phyloP scores from a whole-genome alignment of 1,140 invertebrate species.

The Cyrtorhinus lividipennis region DNA sequence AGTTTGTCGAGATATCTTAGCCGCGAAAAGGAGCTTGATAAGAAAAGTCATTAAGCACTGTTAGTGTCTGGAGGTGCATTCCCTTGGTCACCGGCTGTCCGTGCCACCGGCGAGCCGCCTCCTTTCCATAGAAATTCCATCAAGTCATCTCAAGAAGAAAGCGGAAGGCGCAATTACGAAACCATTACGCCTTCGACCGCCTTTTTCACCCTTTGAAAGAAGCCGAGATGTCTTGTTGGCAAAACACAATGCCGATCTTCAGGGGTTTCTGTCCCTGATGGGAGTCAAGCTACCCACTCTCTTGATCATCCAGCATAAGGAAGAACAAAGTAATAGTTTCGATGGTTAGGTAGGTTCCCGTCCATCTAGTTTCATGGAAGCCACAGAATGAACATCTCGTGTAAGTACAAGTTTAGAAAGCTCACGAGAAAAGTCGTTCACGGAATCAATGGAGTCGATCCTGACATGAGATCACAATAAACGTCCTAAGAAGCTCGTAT shows the following conservation, averaged over 20 bases:
- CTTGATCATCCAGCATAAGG: too few relatives aligned
- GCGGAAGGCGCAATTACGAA: background rate
- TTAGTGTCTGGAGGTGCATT: background rate
- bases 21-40: background rate
- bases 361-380: too few relatives aligned
- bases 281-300: too few relatives aligned
- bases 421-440: background rate
- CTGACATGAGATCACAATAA: background rate
- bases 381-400: too few relatives aligned
- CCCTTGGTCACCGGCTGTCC: background rate
- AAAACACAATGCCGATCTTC: background rate
- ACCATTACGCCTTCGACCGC: background rate
- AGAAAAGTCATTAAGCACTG: background rate
- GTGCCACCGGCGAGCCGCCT: background rate
- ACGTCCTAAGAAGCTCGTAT: background rate
- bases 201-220: background rate
- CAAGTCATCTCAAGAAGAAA: background rate
- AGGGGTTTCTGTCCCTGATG: too few relatives aligned
- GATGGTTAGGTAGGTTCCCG: too few relatives aligned
- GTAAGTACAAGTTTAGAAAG: too few relatives aligned
- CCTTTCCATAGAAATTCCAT: background rate
- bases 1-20: background rate
- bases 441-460: background rate
- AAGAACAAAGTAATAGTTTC: too few relatives aligned
- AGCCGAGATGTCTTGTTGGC: background rate